Percentiles rank a stretch among this genome's conserved stretches.
These are phyloP conservation scores for Eupeodes luniger DNA, from an alignment of 2,888 invertebrate genomes.

Conservation along the genomic window DNA sequence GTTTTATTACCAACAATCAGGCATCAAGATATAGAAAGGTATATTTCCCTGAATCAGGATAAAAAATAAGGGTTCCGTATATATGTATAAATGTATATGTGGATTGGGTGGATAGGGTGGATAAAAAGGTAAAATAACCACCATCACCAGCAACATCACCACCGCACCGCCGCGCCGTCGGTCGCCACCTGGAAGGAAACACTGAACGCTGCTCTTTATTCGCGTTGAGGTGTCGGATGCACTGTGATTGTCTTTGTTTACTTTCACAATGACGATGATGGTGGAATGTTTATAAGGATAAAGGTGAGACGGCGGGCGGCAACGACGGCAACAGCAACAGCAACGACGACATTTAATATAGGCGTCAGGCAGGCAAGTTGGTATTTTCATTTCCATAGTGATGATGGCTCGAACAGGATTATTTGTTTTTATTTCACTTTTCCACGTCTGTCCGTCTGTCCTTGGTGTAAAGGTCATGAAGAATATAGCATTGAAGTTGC, in stretches of 20 bases:
- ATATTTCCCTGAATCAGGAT: neutral
- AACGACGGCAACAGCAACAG: too few species aligned
- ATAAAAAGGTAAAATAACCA: neutral
- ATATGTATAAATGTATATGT: too few species aligned
- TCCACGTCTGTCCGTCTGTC: slow-evolving; percentile 74
- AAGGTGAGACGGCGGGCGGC: neutral
- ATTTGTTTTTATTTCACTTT: slow-evolving; percentile 71
- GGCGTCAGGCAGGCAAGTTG: slow-evolving; percentile 13
- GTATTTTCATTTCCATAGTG: slow-evolving; percentile 9
- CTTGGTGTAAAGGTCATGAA: slow-evolving; percentile 63
- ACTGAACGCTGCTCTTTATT: slow-evolving; percentile 9
- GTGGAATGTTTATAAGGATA: slow-evolving; percentile 20
- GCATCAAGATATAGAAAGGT: neutral
- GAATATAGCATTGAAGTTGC: slow-evolving; percentile 31
- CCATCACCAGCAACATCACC: slow-evolving; percentile 14
- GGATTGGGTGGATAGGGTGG: slow-evolving; percentile 24
- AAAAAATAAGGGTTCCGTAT: slow-evolving; percentile 18
- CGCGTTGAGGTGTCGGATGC: slow-evolving; percentile 57
- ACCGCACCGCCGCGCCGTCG: slow-evolving; percentile 24
- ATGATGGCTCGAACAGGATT: slow-evolving; percentile 48
- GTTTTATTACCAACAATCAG: slow-evolving; percentile 48
- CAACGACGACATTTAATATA: slow-evolving; percentile 33
- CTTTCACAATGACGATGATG: slow-evolving; percentile 7
- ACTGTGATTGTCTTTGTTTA: slow-evolving; percentile 46
- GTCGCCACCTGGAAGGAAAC: slow-evolving; percentile 55